phyloP scores from a whole-genome alignment of 2,797 vertebrate species.

The Potorous gilbertii region DNA sequence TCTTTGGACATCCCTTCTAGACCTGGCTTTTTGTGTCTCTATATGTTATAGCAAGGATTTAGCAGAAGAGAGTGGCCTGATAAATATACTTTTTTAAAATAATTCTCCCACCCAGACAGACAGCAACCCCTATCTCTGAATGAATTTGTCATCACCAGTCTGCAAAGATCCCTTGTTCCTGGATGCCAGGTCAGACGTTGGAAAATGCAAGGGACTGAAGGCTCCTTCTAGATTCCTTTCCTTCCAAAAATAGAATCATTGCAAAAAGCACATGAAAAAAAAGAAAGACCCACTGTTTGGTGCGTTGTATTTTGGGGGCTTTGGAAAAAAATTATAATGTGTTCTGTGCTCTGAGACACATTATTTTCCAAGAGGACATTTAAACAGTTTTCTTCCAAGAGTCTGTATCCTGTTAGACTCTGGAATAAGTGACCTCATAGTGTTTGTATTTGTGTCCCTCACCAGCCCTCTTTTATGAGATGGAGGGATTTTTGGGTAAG shows the following conservation, averaged over 20 bases:
- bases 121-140: neutral
- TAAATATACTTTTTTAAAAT: slow-evolving; percentile 21
- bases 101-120: neutral
- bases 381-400: slow-evolving; percentile 82
- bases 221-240: slow-evolving; percentile 8
- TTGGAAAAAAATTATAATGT: slow-evolving; percentile 82
- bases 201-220: slow-evolving; percentile 44
- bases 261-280: slow-evolving; percentile 20
- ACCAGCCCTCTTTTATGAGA: slow-evolving; percentile 79
- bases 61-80: neutral
- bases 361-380: slow-evolving; percentile 82
- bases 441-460: slow-evolving; percentile 83
- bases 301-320: slow-evolving; percentile 70
- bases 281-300: slow-evolving; percentile 65
- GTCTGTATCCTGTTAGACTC: slow-evolving; percentile 81
- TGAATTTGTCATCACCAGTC: neutral
- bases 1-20: neutral
- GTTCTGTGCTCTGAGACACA: slow-evolving; percentile 76
- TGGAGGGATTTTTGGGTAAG: slow-evolving; percentile 67
- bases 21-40: neutral
- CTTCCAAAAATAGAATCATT: slow-evolving; percentile 44
- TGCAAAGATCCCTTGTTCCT: neutral
- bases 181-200: neutral
- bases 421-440: slow-evolving; percentile 84
- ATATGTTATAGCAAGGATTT: neutral